Percentiles rank a stretch among this genome's conserved stretches.
phyloP scores from a whole-genome alignment of 2,113 vertebrate genomes.

The Zootoca vivipara region DNA sequence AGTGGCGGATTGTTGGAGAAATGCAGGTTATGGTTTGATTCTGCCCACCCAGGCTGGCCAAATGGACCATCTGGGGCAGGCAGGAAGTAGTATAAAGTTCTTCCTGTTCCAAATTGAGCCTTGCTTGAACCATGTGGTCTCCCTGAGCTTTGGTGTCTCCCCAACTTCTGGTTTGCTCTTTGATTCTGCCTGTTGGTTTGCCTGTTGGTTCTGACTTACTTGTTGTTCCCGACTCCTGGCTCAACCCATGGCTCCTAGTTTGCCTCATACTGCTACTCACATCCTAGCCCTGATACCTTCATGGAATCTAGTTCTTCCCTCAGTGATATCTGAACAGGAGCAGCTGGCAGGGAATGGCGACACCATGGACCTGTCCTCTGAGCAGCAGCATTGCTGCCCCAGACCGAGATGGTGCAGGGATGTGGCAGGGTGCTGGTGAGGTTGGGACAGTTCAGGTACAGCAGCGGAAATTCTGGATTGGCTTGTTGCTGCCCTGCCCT shows the following conservation, averaged over 20 bases:
- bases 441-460: no score
- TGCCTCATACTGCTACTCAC: no score
- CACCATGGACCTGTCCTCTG: no score
- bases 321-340: no score
- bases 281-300: no score
- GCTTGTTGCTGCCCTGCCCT: no score
- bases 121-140: neutral
- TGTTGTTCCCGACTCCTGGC: neutral
- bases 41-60: neutral
- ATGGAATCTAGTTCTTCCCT: no score
- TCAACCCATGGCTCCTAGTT: neutral
- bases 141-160: neutral
- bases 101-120: neutral
- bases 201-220: neutral
- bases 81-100: neutral
- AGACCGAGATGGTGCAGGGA: no score
- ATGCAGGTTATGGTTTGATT: neutral
- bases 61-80: neutral
- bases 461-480: no score
- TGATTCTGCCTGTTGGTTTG: neutral
- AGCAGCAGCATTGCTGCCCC: no score
- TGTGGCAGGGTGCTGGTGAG: no score
- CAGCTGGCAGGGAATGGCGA: no score
- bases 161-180: neutral
- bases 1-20: neutral